Conservation (phyloP, 2,113 vertebrate genomes). For the Mustelus asterias region DNA sequence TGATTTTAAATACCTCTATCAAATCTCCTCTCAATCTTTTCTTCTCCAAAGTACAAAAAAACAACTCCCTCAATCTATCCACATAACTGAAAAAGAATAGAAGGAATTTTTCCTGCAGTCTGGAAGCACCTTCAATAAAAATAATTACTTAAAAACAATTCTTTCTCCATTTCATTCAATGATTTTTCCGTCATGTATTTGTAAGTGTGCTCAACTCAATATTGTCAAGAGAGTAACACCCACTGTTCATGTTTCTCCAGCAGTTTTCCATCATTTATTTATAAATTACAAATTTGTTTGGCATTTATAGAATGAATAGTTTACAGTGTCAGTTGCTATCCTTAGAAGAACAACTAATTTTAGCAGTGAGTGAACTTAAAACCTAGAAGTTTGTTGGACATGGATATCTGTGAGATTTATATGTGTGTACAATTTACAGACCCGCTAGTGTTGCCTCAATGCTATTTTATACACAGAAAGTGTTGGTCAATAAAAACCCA, state of each 20-base stretch:
- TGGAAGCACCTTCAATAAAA: background rate
- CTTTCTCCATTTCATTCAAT: background rate
- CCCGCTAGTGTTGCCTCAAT: no score
- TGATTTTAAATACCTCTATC: no score
- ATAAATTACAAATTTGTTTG: slow-evolving; percentile 11
- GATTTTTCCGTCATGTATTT: background rate
- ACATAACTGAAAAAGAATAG: no score
- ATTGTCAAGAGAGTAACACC: background rate
- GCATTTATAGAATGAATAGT: slow-evolving; percentile 8
- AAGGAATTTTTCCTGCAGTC: no score
- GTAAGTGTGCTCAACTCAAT: background rate
- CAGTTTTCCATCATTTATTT: slow-evolving; percentile 13
- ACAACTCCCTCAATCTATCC: no score
- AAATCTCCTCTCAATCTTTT: no score
- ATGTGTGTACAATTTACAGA: background rate
- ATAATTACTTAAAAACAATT: background rate
- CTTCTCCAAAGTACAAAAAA: no score
- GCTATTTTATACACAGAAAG: background rate
- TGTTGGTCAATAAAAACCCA: background rate
- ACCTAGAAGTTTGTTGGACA: background rate
- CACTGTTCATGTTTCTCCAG: background rate
- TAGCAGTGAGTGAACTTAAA: background rate
- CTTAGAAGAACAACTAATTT: slow-evolving; percentile 32
- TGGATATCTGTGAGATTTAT: background rate
- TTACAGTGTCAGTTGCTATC: slow-evolving; percentile 21